A percentile compares a stretch with the other conserved stretches of the same genome.
Evolutionary conservation across 1,140 invertebrate species (phyloP).

Genomic region (Lasaia peninsularis): DNA sequence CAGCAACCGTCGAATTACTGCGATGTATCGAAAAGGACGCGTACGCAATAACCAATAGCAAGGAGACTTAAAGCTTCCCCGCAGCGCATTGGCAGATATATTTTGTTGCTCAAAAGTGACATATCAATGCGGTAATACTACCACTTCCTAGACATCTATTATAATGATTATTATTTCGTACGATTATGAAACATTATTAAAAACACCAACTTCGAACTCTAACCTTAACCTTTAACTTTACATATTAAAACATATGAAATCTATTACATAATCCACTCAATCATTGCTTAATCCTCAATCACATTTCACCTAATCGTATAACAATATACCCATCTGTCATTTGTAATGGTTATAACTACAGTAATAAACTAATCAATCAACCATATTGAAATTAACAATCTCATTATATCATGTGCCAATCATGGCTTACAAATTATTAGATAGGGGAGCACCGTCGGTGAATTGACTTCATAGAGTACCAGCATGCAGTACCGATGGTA

Average conservation of each 20-base stretch:
- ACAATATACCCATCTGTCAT: slow-evolving; percentile 5
- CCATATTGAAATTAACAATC: slow-evolving; percentile 7
- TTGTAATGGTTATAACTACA: slow-evolving; percentile 4
- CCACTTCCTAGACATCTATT: background rate
- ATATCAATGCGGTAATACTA: background rate
- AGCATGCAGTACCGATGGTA: too few relatives aligned
- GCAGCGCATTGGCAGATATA: too few relatives aligned
- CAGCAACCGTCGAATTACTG: too few relatives aligned
- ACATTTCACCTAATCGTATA: background rate
- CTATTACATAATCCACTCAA: slow-evolving; percentile 4
- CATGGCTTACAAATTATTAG: background rate
- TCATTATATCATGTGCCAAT: slow-evolving; percentile 5
- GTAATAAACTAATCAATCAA: slow-evolving; percentile 12
- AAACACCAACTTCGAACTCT: background rate
- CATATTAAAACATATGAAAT: background rate
- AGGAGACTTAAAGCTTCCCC: too few relatives aligned
- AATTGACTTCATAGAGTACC: background rate
- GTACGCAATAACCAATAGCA: too few relatives aligned
- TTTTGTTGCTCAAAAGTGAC: too few relatives aligned
- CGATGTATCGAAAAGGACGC: too few relatives aligned
- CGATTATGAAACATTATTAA: background rate
- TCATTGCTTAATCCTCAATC: background rate
- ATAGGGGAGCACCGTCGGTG: background rate
- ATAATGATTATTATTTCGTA: background rate
- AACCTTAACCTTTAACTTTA: background rate